Base-by-base conservation (phyloP, 2,888 invertebrate genomes). In the Therioaphis trifolii region DNA sequence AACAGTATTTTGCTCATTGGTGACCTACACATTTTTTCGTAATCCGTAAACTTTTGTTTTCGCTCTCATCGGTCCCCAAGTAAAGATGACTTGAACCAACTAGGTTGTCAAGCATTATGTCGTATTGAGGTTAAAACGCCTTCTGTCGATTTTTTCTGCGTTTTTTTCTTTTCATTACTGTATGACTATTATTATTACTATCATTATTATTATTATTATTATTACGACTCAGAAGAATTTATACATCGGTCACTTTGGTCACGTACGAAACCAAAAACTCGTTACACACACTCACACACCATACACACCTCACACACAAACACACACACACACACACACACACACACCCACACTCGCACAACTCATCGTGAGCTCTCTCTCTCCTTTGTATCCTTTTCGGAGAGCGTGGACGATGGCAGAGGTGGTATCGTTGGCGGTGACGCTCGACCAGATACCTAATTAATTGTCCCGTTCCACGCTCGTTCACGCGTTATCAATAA, bases 191-290 rank as follows among this genome's bases (percentile, higher is more conserved):
- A 27, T 78, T 55, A 29, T 80, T 71, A 11, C 27, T 46, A 66
- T 68, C 55, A 27, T 78, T 55, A 29, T 80, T 71, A 29, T 61
- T 80, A 77, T 79, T 79, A 71, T 71, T 69, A 69, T 52, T 55
- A 72, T 55, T 46, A 82, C 49, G 40, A 66, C 63, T 74, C 52
- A 7, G 40, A 61, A 49, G 82, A 82, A 82, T 82, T 74, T 49
- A 52, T 74, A 52, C 40, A 18, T 43, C 49, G 82, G 63, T 72
- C 52, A 74, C 82, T 49, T 21, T 74, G 66, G 82, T 82, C 82
- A 82, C 82, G 82, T 82, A 74, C 63, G 61, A 82, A 52, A 82
- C 66, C 63, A 82, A 82, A 82, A 82, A 82, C 82, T 74, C 72
- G 82, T 82, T 82, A 35, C 52, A 61, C 58, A 80, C 58, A 71